These are phyloP conservation scores for Suricata suricatta DNA, from an alignment of 2,113 vertebrate species.

Conservation along the genomic window DNA sequence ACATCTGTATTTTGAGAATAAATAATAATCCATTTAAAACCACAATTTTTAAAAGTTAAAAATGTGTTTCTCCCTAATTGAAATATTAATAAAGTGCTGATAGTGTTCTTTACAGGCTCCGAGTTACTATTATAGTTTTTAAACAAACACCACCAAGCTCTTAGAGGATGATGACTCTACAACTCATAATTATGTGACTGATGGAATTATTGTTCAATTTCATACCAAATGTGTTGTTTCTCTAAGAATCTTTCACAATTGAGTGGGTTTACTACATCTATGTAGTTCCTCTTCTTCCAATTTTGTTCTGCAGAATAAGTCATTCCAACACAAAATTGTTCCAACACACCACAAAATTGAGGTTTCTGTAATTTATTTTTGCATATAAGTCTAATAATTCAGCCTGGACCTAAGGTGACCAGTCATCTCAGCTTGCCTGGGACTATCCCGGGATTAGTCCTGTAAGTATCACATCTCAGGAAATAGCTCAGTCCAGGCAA, in stretches of 20 bases:
- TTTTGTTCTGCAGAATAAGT: background rate
- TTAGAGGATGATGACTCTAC: background rate
- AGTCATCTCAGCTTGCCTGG: background rate
- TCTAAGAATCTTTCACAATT: background rate
- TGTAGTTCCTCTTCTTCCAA: background rate
- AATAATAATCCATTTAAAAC: conserved; percentile 5
- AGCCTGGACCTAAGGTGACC: background rate
- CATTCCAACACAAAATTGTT: background rate
- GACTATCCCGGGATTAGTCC: background rate
- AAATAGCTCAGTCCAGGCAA: background rate
- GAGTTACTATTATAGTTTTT: background rate
- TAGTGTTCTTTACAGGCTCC: background rate
- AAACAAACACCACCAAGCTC: background rate
- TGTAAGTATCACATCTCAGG: background rate
- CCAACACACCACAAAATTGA: background rate
- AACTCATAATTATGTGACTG: background rate
- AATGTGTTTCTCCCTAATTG: background rate
- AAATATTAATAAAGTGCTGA: conserved; percentile 21
- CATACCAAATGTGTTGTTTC: background rate
- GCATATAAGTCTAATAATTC: background rate
- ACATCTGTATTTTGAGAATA: conserved; percentile 35
- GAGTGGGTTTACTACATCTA: background rate
- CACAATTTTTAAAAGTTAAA: background rate
- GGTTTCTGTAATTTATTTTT: background rate
- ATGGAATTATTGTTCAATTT: background rate